Evolutionary conservation across 1,140 invertebrate genomes (phyloP).

Genomic region (Tigriopus japonicus): DNA sequence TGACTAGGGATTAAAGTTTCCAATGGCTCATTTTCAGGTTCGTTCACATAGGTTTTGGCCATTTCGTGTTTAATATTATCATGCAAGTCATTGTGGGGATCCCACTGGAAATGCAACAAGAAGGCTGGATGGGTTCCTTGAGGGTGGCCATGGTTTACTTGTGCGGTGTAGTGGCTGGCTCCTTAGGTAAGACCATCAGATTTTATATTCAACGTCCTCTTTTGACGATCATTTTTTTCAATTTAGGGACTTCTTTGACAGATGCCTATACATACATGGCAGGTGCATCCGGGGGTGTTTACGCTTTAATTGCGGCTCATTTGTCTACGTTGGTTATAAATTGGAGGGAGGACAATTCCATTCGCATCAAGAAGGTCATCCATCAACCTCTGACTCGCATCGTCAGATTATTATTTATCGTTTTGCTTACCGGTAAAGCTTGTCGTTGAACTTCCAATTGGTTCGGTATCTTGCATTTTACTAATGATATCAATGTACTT

Average conservation of each 20-base stretch:
- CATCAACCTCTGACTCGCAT: constrained; percentile 4
- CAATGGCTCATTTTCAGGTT: background rate
- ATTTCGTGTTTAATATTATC: constrained; percentile 42
- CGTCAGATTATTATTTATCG: constrained; percentile 1
- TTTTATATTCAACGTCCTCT: no score
- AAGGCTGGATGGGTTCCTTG: constrained; percentile 35
- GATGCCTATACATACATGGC: constrained; percentile 64
- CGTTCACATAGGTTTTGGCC: constrained; percentile 53
- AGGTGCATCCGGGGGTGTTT: constrained; percentile 86
- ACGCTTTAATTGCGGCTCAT: constrained; percentile 81
- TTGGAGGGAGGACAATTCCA: constrained; percentile 9
- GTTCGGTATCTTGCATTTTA: no score
- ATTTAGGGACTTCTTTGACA: constrained; percentile 55
- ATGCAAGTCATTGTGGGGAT: constrained; percentile 82
- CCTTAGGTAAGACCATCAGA: constrained; percentile 26
- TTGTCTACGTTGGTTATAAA: constrained; percentile 72
- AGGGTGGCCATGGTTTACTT: constrained; percentile 12
- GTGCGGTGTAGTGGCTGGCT: constrained; percentile 58
- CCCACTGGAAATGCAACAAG: constrained; percentile 68
- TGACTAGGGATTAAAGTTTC: no score
- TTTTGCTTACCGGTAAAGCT: background rate
- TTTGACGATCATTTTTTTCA: no score
- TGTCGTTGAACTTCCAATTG: no score
- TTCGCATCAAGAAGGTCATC: constrained; percentile 5
- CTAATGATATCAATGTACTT: no score